Evolutionary conservation across 2,797 vertebrate species (phyloP).

Genomic region (Gila robusta): DNA sequence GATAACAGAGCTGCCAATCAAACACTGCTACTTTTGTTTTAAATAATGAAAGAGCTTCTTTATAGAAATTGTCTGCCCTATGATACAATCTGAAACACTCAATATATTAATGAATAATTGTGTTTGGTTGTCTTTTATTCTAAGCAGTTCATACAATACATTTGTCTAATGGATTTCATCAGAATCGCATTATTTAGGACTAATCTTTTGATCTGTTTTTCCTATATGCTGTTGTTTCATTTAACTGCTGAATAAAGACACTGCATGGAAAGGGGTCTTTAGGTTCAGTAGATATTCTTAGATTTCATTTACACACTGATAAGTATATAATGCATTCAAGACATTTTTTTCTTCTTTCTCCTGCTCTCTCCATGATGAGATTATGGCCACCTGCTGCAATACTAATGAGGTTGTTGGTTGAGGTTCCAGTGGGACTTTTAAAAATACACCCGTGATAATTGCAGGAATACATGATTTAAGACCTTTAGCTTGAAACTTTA

Average conservation of each 20-base stretch:
- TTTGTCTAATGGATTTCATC: slow-evolving; percentile 6
- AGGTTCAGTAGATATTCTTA: slow-evolving; percentile 1
- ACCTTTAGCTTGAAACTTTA: slow-evolving; percentile 21
- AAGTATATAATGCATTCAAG: slow-evolving; percentile 30
- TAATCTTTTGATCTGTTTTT: neutral
- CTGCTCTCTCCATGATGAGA: slow-evolving; percentile 35
- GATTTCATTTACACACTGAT: slow-evolving; percentile 35
- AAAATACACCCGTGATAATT: slow-evolving; percentile 44
- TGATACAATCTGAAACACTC: slow-evolving; percentile 10
- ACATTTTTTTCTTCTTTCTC: neutral
- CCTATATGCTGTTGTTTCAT: slow-evolving; percentile 1
- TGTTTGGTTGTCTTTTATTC: neutral
- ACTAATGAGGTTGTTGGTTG: slow-evolving; percentile 55
- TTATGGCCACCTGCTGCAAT: slow-evolving; percentile 52
- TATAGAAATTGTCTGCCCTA: neutral
- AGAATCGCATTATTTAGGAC: neutral
- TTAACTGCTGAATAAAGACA: slow-evolving; percentile 5
- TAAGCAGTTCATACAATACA: neutral
- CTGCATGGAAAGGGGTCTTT: neutral
- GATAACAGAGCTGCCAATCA: slow-evolving; percentile 24
- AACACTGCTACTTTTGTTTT: slow-evolving; percentile 8
- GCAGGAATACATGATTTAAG: slow-evolving; percentile 39
- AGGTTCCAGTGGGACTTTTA: slow-evolving; percentile 42
- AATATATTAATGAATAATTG: slow-evolving; percentile 4
- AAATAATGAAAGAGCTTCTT: slow-evolving; percentile 17